These are phyloP conservation scores for Rhegmatorhina hoffmannsi DNA, from an alignment of 2,113 vertebrate species.

Conservation along the genomic window DNA sequence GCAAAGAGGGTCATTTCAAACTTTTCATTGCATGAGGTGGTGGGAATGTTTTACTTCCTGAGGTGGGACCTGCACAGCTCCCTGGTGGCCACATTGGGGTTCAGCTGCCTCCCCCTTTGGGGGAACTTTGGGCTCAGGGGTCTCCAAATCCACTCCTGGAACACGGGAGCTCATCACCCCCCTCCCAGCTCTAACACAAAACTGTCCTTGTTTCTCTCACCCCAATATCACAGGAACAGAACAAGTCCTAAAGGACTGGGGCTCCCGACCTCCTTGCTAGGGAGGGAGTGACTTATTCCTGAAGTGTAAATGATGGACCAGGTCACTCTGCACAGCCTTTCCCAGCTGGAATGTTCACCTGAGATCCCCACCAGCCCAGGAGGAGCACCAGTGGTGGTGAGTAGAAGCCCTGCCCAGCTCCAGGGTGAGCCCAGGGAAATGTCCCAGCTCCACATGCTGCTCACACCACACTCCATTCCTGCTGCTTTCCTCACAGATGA, in stretches of 20 bases:
- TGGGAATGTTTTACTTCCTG: not conserved
- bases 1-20: not conserved
- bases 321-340: not conserved
- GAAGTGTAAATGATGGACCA: not conserved
- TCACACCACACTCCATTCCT: not conserved
- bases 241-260: not conserved
- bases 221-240: not conserved
- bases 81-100: not conserved
- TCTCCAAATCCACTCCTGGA: not conserved
- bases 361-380: not conserved
- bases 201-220: not conserved
- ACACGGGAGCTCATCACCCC: not conserved
- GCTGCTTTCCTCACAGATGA: not conserved
- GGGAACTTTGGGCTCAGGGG: not conserved
- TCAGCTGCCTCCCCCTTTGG: not conserved
- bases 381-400: accelerated
- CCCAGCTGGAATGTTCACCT: not conserved
- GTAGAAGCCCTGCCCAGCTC: not conserved
- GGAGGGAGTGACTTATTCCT: accelerated
- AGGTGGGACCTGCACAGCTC: not conserved
- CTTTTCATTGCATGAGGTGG: not conserved
- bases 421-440: not conserved
- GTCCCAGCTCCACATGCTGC: accelerated
- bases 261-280: not conserved
- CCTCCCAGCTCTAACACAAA: not conserved